Conservation (phyloP, 2,113 vertebrate genomes). For the Colistium nudipinnis region DNA sequence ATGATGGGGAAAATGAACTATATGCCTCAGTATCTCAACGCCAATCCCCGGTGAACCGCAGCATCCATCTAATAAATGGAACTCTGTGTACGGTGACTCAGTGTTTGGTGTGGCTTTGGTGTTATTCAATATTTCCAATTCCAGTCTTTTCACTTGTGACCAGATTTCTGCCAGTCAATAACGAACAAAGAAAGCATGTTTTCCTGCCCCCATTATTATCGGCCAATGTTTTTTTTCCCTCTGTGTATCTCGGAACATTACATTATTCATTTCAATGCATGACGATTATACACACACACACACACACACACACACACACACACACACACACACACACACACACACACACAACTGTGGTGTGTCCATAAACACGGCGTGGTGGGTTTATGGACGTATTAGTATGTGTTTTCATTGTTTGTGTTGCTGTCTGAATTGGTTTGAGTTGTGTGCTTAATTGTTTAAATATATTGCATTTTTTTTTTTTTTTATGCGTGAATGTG, state of each 20-base stretch:
- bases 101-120: conserved; percentile 4
- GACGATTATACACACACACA: too few relatives aligned
- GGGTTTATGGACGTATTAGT: conserved; percentile 30
- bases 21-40: conserved; percentile 50
- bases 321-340: too few relatives aligned
- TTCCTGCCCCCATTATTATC: conserved; percentile 51
- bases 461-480: too few relatives aligned
- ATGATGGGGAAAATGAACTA: conserved; percentile 42
- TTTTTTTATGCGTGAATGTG: background rate
- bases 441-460: conserved; percentile 23
- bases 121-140: conserved; percentile 12
- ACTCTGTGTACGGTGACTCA: conserved; percentile 36
- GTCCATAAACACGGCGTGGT: too few relatives aligned
- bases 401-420: conserved; percentile 24
- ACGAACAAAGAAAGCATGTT: conserved; percentile 40
- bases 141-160: conserved; percentile 34
- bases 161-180: conserved; percentile 32
- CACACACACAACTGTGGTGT: too few relatives aligned
- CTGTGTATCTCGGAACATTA: conserved; percentile 50
- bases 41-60: conserved; percentile 46
- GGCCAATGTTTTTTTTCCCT: conserved; percentile 43
- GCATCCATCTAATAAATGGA: conserved; percentile 58
- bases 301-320: too few relatives aligned
- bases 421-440: conserved; percentile 15
- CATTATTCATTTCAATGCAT: conserved; percentile 59